Base-by-base conservation (phyloP, 2,888 invertebrate genomes). In the Esperia sulphurella region DNA sequence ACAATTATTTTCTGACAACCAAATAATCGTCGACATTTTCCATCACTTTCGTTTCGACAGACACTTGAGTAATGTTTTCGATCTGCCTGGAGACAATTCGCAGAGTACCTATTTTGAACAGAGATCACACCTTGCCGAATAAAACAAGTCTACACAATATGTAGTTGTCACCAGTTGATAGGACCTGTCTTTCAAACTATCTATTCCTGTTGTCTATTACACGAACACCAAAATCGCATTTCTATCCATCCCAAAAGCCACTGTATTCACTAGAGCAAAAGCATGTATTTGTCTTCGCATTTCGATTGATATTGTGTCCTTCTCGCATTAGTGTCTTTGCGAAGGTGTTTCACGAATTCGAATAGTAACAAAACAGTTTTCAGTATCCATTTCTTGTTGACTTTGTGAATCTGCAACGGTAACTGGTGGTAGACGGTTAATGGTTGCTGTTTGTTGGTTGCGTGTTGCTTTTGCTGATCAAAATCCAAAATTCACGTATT, bases 121-220 rank as follows among this genome's bases (percentile, higher is more conserved):
- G 71, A 78, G 76, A 79, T 79, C 79, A 78, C 79, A 81, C 79
- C 79, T 80, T 41, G 67, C 73, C 76, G 68, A 79, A 83, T 83
- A 82, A 83, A 84, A 85, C 79, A 81, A 75, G 72, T 76, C 69
- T 65, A 68, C 66, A 77, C 86, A 84, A 85, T 89, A 88, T 84
- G 83, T 88, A 85, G 83, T 78, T 87, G 88, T 88, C 88, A 86
- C 74, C 65, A 61, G 70, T 82, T 89, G 88, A 89, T 88, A 87
- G 88, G 71, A 77, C 75, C 83, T 86, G 88, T 86, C 88, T 83
- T 67, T 89, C 88, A 85, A 85, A 81, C 83, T 83, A 84, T 84
- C 79, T 76, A 71, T 37, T 45, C 45, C 13, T 30, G 21, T 43
- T 43, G 28, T 35, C 35, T 46, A 42, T 43, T 43, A n/a, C 46